Evolutionary conservation across 30 jellyfish, hydroid and myxozoan species (phyloP), one percentile per base, ranked within the genome.

Genomic region (Aurelia coerulea): DNA sequence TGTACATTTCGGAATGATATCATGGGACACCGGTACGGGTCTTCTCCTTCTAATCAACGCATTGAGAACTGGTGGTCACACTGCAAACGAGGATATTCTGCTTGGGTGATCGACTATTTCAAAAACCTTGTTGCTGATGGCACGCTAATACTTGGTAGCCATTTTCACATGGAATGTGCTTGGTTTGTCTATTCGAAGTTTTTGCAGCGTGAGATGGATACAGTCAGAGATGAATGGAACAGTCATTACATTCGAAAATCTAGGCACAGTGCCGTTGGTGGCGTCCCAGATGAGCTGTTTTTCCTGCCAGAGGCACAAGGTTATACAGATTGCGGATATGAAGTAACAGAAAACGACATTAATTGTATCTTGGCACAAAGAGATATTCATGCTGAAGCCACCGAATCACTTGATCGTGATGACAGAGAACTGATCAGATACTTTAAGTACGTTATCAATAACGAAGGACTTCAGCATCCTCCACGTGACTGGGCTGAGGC

Each of bases 401-500:
- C 17, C 39, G 56, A 39, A n/a, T 62, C 54, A 23, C 49, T 65
- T 12, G 72, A 80, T 18, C 49, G 72, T 23, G 51, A 54, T 18
- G 91, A 70, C 29, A 51, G 67, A 17, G 70, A 69, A 33, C 54
- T 83, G 56, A 14, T 53, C 9, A 68, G 70, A 68, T 83, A 83
- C 60, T 83, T 83, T 17, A 58, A 66, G 64, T 83, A 83, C 52
- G 92, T 83, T 16, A 79, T 83, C 23, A 64, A 83, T 5, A 67
- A 42, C 19, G 87, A 83, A 62, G n/a, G 62, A 78, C 14, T 83
- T 17, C 52, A 11, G 50, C 72, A 69, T 52, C 92, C 92, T 33
- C 92, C 92, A 49, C 79, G 80, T 49, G 73, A 83, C 80, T 83
- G 92, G 92, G 86, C 50, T 5, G 79, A 72, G 31, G 92, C 86